Base-by-base conservation (phyloP, 2,797 vertebrate species). In the Halcyon smyrnensis region DNA sequence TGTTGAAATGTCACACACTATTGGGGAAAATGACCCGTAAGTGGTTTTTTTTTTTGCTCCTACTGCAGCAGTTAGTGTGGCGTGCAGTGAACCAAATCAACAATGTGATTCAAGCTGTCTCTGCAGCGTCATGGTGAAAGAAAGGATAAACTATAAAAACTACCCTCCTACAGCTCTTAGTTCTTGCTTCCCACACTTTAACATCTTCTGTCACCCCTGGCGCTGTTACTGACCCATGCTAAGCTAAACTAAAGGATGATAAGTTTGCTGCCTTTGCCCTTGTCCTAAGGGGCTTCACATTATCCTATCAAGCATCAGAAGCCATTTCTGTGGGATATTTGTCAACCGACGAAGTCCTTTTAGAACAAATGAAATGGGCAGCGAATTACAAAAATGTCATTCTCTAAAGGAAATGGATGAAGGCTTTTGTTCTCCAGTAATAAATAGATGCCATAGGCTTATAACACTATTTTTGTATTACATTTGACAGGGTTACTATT, bases 161-260 rank as follows among this genome's bases (percentile, higher is more conserved):
- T 96, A 97, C 98, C 98, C 98, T 98, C 98, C 98, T 98, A 98
- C 98, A 97, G 98, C 97, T 98, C 97, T 98, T 95, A 96, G 98
- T 97, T 98, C 98, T 96, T 94, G 97, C 98, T 98, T 98, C 98
- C 98, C 98, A 98, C 98, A 98, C 98, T 98, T 98, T 98, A 98
- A 98, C 98, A 98, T 98, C 97, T 96, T 97, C 98, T 98, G 98
- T 98, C 98, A 98, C 98, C 98, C 98, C 98, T 98, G 98, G 98
- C 97, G 94, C 98, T 98, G 98, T 98, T 98, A 98, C 98, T 98
- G 98, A 98, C 98, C 98, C 98, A 98, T 98, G 97, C 97, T 97
- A 98, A 98, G 98, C 98, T 98, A 98, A 98, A 98, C 98, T 98
- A 98, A 98, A 98, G 98, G 98, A 98, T 98, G 98, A 98, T 98